Conservation (phyloP, 2,113 vertebrate species). For the Sylvia atricapilla region DNA sequence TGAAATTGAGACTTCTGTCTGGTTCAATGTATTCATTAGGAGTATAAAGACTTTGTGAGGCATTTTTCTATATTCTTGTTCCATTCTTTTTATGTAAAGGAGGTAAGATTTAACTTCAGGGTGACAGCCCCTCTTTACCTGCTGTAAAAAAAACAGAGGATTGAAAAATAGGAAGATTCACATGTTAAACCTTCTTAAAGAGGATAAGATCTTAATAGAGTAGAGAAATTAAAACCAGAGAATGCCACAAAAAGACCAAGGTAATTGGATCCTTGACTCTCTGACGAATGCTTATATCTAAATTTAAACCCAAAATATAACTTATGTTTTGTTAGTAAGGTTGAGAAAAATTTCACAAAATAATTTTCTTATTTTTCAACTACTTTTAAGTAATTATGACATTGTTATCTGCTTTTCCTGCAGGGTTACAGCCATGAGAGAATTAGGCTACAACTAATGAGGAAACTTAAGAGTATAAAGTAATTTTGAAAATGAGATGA, state of each 20-base stretch:
- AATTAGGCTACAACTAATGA: neutral
- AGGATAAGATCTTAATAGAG: neutral
- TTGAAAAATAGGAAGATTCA: neutral
- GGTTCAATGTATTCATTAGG: neutral
- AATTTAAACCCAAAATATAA: neutral
- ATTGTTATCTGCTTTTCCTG: neutral
- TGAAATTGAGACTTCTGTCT: neutral
- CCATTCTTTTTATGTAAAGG: neutral
- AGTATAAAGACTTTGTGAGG: neutral
- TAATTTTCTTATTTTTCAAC: neutral
- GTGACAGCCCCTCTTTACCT: neutral
- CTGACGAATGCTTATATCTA: neutral
- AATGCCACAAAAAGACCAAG: neutral
- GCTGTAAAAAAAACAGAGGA: neutral
- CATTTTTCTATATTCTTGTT: neutral
- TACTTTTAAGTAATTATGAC: neutral
- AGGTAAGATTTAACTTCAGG: neutral
- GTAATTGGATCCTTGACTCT: neutral
- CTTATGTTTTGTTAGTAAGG: neutral
- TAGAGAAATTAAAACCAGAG: constrained; percentile 2
- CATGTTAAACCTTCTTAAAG: neutral
- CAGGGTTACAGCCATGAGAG: neutral
- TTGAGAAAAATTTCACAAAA: neutral
- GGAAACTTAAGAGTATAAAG: neutral
- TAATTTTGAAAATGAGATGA: neutral